Evolutionary conservation across 2,888 invertebrate genomes (phyloP).

Genomic region (Cephus runcator): DNA sequence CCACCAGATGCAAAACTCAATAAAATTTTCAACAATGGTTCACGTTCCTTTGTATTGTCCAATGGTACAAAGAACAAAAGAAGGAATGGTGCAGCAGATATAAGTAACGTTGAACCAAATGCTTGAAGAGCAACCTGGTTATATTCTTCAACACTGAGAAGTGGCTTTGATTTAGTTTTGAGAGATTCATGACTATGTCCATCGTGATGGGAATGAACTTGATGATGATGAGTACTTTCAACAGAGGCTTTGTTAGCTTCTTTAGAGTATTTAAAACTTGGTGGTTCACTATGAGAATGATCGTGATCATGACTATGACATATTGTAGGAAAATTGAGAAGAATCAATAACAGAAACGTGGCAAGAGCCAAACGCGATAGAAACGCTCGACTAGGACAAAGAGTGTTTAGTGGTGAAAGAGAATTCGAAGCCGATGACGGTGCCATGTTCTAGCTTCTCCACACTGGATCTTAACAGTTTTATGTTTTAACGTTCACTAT

Average conservation of each 20-base stretch:
- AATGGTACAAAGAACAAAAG: slow-evolving; percentile 93
- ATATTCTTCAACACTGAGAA: slow-evolving; percentile 15
- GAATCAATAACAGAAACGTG: slow-evolving; percentile 47
- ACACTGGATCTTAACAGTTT: background rate
- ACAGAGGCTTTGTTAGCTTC: slow-evolving; percentile 70
- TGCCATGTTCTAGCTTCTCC: background rate
- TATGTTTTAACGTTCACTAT: background rate
- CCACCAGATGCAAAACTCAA: slow-evolving; percentile 96
- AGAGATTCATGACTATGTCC: slow-evolving; percentile 34
- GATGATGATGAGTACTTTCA: slow-evolving; percentile 54
- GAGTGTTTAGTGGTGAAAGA: background rate
- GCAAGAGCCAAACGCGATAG: slow-evolving; percentile 6
- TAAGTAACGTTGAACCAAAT: slow-evolving; percentile 89
- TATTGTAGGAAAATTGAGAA: slow-evolving; percentile 55
- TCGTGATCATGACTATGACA: slow-evolving; percentile 62
- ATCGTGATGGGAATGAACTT: slow-evolving; percentile 22
- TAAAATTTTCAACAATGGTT: slow-evolving; percentile 88
- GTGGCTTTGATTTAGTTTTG: slow-evolving; percentile 13
- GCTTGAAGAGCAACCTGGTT: slow-evolving; percentile 72
- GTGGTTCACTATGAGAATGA: slow-evolving; percentile 72
- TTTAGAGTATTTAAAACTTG: slow-evolving; percentile 86
- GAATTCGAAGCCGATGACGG: background rate
- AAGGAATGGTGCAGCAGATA: slow-evolving; percentile 94
- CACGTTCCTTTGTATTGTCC: slow-evolving; percentile 84
- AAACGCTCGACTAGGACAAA: background rate